Evolutionary conservation across 2,888 invertebrate genomes (phyloP), one percentile per base, ranked within the genome.

Genomic region (Lamellibrachia satsuma): DNA sequence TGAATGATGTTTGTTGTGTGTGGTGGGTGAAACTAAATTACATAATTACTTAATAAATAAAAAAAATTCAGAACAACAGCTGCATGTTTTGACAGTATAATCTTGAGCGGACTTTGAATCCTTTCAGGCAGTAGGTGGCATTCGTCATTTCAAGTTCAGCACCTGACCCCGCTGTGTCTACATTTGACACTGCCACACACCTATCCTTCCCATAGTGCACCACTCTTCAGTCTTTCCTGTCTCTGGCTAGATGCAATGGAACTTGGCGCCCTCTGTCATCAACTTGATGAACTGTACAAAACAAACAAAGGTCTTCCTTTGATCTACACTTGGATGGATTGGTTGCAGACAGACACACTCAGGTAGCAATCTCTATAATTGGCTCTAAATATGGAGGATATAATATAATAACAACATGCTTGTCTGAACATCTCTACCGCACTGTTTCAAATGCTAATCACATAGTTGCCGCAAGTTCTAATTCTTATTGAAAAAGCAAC

Each of bases 281-380:
- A 94, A 92, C 93, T 96, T 92, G 95, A 95, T 91, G 92, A 60
- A 57, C 90, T 95, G 55, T 75, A 75, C 75, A 75, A 11, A 22
- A 75, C 75, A 75, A 75, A 75, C n/a, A 75, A 75, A 75, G 75
- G 75, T 22, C 75, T 75, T 75, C 95, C 95, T 2, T 93, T 95
- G 55, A 90, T 96, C 3, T 95, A 94, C 92, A 95, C 95, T 7
- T 96, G 96, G 96, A 93, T 95, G 9, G 95, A 95, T 92, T 95
- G 95, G 95, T 93, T 96, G 52, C 95, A 95, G 92, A 95, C 95
- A 92, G 94, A 95, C 92, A 90, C 94, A 22, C 75, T 75, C 75
- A 75, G 75, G 75, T 75, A 75, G 22, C 22, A 75, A 75, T 75
- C 22, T 22, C 15, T 75, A 75, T 22, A 75, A 75, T 75, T 75